Evolutionary conservation across 1,140 invertebrate genomes (phyloP).

Genomic region (Saccostrea glomerata): DNA sequence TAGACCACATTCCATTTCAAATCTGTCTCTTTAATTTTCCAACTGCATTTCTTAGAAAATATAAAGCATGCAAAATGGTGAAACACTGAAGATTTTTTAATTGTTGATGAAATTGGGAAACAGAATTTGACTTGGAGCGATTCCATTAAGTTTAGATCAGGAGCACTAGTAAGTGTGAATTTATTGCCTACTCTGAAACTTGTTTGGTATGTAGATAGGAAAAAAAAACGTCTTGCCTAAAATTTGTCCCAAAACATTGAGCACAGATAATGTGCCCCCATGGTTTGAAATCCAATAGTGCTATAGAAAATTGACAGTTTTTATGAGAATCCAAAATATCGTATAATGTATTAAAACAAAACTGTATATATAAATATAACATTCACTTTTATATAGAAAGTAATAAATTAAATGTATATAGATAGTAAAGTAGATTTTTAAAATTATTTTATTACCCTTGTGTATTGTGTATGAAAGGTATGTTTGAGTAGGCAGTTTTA

Average conservation of each 20-base stretch:
- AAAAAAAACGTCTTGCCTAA: no score
- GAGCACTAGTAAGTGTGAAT: no score
- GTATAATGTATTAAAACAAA: not conserved
- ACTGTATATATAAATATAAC: not conserved
- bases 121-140: no score
- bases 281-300: not conserved
- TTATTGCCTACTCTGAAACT: no score
- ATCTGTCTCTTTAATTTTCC: no score
- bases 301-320: not conserved
- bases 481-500: not conserved
- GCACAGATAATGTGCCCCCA: not conserved
- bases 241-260: not conserved
- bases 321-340: not conserved
- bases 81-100: no score
- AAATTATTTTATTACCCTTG: not conserved
- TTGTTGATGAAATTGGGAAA: no score
- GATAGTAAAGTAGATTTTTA: not conserved
- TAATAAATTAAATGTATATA: slow-evolving; percentile 3
- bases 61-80: no score
- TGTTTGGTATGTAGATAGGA: no score
- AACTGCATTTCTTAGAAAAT: no score
- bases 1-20: no score
- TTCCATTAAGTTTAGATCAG: no score
- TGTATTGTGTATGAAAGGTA: not conserved
- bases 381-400: not conserved